Percentiles rank a stretch among this genome's conserved stretches.
Conservation (phyloP, 2,888 invertebrate species). For the Brenthis ino region DNA sequence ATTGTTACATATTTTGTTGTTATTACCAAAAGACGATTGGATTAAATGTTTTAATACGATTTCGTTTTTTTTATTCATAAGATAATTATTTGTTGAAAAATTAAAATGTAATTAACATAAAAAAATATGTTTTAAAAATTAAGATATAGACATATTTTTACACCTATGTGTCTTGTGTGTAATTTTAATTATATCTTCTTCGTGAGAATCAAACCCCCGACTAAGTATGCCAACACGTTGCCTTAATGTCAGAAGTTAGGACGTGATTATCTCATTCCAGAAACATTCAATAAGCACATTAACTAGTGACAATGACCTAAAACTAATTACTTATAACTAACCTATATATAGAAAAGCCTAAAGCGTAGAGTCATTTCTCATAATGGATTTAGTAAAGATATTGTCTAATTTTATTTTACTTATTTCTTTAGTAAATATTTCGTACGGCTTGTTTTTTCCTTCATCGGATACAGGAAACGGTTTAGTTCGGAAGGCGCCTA, state of each 20-base stretch:
- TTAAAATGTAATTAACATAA: no score
- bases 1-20: conserved; percentile 5
- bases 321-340: conserved; percentile 38
- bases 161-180: no score
- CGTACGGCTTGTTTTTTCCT: conserved; percentile 51
- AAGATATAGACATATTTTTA: no score
- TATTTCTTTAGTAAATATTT: conserved; percentile 24
- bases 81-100: not conserved
- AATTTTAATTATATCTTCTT: not conserved
- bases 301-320: conserved; percentile 68
- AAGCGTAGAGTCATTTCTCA: not conserved
- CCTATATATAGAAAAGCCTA: not conserved
- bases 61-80: not conserved
- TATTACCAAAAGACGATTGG: conserved; percentile 1
- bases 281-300: conserved; percentile 38
- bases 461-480: conserved; percentile 54
- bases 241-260: not conserved
- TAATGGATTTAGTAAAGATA: not conserved
- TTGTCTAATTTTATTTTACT: conserved; percentile 37
- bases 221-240: not conserved
- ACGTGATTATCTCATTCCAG: conserved; percentile 23
- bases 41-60: conserved; percentile 9
- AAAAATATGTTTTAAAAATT: no score
- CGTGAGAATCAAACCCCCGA: not conserved
- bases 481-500: conserved; percentile 65